These are phyloP conservation scores for Hydractinia symbiolongicarpus DNA, from an alignment of 30 jellyfish, hydroid and myxozoan species.

Conservation along the genomic window DNA sequence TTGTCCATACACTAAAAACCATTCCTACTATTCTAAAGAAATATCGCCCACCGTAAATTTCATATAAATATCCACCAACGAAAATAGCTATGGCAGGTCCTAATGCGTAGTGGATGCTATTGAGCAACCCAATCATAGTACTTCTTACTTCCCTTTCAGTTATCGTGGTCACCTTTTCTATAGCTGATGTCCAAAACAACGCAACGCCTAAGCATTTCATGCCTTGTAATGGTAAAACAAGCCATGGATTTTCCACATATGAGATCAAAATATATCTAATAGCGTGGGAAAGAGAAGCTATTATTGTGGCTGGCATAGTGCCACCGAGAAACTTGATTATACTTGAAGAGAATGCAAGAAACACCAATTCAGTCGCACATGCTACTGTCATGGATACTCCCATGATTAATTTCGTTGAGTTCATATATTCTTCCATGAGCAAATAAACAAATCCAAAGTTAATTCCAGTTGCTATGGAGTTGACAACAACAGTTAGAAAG, in stretches of 20 bases:
- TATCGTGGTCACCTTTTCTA: constrained; percentile 33
- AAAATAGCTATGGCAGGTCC: constrained; percentile 42
- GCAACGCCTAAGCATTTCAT: constrained; percentile 71
- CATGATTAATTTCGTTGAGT: constrained; percentile 50
- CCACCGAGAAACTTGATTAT: constrained; percentile 43
- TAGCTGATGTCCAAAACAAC: constrained; percentile 65
- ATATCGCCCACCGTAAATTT: constrained; percentile 50
- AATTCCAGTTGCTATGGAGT: constrained; percentile 62
- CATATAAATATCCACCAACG: constrained; percentile 48
- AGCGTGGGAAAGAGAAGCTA: constrained; percentile 32
- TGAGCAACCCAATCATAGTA: constrained; percentile 50
- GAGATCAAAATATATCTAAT: constrained; percentile 48
- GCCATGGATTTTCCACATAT: constrained; percentile 53
- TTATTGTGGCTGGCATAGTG: constrained; percentile 29
- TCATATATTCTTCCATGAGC: constrained; percentile 23
- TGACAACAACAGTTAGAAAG: constrained; percentile 36
- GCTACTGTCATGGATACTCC: constrained; percentile 60
- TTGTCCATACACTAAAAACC: no score
- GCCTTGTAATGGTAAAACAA: constrained; percentile 45
- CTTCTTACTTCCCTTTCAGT: constrained; percentile 49
- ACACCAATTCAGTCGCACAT: constrained; percentile 50
- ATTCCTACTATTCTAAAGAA: constrained; percentile 9
- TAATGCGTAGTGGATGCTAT: constrained; percentile 51
- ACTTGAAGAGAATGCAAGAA: constrained; percentile 49
- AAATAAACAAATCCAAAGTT: constrained; percentile 51